These are phyloP conservation scores for Argyresthia albistria DNA, from an alignment of 2,888 invertebrate genomes.

Conservation along the genomic window DNA sequence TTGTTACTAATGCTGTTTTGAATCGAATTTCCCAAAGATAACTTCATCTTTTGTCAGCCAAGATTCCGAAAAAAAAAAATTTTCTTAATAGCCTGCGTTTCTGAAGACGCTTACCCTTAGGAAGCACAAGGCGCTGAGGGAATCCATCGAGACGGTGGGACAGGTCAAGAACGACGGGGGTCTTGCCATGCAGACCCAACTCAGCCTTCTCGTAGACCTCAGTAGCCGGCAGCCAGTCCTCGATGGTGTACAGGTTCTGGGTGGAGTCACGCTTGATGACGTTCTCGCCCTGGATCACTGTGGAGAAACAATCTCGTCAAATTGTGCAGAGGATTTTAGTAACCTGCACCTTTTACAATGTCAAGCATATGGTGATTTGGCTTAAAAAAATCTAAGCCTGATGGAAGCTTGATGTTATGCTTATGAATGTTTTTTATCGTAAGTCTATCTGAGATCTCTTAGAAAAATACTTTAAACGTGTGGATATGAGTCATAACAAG, in stretches of 20 bases:
- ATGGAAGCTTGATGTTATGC: no score
- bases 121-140: slow-evolving; percentile 75
- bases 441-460: no score
- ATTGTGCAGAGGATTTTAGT: neutral
- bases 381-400: no score
- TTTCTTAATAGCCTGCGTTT: no score
- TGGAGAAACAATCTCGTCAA: neutral
- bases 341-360: neutral
- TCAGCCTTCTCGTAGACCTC: slow-evolving; percentile 57
- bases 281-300: slow-evolving; percentile 55
- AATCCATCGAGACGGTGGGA: slow-evolving; percentile 68
- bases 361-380: no score
- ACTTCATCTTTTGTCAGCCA: no score
- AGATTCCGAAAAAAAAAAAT: no score
- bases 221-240: slow-evolving; percentile 60
- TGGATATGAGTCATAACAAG: no score
- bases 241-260: slow-evolving; percentile 69
- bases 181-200: slow-evolving; percentile 54
- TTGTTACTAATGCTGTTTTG: no score
- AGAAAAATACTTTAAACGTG: no score
- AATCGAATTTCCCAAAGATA: no score
- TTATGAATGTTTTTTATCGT: no score
- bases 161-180: slow-evolving; percentile 54
- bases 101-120: slow-evolving; percentile 60
- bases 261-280: slow-evolving; percentile 69